Conservation (phyloP, 2,113 vertebrate species). For the Alethe castanea region DNA sequence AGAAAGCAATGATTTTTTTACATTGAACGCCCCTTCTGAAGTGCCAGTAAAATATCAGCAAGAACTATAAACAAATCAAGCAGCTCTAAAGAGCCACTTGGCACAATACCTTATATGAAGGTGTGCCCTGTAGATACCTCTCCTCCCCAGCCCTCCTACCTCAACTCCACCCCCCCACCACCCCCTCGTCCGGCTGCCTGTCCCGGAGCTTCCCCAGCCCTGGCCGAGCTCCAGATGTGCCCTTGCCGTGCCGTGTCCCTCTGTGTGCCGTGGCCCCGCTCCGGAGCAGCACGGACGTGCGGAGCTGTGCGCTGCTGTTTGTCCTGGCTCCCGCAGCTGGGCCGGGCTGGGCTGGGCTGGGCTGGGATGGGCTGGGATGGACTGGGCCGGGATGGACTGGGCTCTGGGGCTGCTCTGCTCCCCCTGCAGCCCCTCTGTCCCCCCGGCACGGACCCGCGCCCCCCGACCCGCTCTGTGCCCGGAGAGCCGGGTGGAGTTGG, state of each 20-base stretch:
- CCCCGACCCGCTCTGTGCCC: fast-evolving
- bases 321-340: background rate
- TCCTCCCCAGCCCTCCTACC: background rate
- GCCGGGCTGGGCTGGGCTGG: background rate
- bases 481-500: background rate
- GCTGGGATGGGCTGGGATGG: too few relatives aligned
- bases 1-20: constrained; percentile 53
- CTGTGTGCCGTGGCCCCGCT: background rate
- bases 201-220: background rate
- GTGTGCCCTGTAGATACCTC: background rate
- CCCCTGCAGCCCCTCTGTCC: too few relatives aligned
- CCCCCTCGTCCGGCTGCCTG: background rate
- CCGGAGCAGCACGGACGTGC: background rate
- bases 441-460: background rate
- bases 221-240: background rate
- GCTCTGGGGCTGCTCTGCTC: background rate
- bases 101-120: background rate
- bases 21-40: background rate
- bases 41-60: background rate
- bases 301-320: constrained; percentile 1
- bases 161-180: background rate
- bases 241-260: background rate
- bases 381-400: background rate
- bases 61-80: background rate
- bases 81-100: background rate